Conservation (phyloP, 2,113 vertebrate genomes). For the Balaeniceps rex region DNA sequence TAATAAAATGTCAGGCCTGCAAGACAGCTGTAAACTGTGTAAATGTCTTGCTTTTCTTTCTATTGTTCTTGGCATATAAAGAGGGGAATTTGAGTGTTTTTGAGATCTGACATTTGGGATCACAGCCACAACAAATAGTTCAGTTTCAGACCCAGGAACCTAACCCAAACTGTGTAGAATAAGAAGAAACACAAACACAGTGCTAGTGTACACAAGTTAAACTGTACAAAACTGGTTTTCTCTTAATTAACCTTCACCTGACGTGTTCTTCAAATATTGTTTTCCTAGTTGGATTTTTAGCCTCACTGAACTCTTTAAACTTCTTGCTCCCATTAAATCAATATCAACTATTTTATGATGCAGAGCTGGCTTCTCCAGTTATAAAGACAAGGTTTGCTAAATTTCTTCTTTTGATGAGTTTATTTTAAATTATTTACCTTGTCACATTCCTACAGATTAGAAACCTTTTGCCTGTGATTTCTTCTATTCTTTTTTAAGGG, state of each 20-base stretch:
- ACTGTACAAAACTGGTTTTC: neutral
- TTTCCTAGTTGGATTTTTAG: constrained; percentile 11
- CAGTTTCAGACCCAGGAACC: neutral
- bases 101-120: neutral
- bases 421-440: neutral
- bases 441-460: neutral
- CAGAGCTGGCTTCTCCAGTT: neutral
- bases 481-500: neutral
- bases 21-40: neutral
- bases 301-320: neutral
- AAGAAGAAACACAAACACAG: neutral
- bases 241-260: constrained; percentile 22
- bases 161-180: neutral
- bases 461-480: neutral
- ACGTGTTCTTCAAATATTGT: neutral
- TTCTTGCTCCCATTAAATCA: constrained; percentile 12
- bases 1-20: neutral
- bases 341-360: neutral
- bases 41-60: neutral
- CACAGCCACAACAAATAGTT: neutral
- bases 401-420: neutral
- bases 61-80: neutral
- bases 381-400: neutral
- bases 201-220: neutral
- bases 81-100: neutral